Conservation (phyloP, 2,888 invertebrate species). For the Euproctis similis region DNA sequence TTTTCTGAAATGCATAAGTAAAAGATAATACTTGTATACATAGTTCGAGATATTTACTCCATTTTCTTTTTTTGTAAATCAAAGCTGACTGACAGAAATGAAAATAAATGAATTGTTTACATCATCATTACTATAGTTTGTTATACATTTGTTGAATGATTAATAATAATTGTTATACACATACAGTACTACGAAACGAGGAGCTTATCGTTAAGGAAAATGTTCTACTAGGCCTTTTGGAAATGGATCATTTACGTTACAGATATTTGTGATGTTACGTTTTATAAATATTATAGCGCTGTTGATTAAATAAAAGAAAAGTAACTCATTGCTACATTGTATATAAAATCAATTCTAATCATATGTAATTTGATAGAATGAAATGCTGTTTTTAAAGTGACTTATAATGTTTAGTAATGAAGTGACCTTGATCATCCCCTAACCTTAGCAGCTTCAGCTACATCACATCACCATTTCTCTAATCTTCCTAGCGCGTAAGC, state of each 20-base stretch:
- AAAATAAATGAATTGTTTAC: constrained; percentile 14
- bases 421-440: constrained; percentile 72
- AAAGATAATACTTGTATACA: too few relatives aligned
- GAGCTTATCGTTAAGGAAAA: constrained; percentile 68
- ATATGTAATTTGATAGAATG: constrained; percentile 42
- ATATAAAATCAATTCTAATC: constrained; percentile 41
- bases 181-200: constrained; percentile 34
- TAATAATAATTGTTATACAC: constrained; percentile 21
- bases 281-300: constrained; percentile 49
- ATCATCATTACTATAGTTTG: constrained; percentile 15
- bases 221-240: constrained; percentile 49
- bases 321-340: constrained; percentile 57
- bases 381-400: constrained; percentile 54
- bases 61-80: constrained; percentile 15
- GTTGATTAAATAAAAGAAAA: too few relatives aligned
- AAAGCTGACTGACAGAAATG: constrained; percentile 19
- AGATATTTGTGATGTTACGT: constrained; percentile 39
- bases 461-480: constrained; percentile 44
- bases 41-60: constrained; percentile 13
- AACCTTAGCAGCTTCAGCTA: constrained; percentile 65
- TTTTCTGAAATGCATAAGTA: too few relatives aligned
- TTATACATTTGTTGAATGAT: constrained; percentile 14
- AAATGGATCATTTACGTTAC: constrained; percentile 36
- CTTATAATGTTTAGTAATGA: constrained; percentile 66
- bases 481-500: constrained; percentile 32